These are phyloP conservation scores for Adelges cooleyi DNA, from an alignment of 1,140 invertebrate species.

Conservation along the genomic window DNA sequence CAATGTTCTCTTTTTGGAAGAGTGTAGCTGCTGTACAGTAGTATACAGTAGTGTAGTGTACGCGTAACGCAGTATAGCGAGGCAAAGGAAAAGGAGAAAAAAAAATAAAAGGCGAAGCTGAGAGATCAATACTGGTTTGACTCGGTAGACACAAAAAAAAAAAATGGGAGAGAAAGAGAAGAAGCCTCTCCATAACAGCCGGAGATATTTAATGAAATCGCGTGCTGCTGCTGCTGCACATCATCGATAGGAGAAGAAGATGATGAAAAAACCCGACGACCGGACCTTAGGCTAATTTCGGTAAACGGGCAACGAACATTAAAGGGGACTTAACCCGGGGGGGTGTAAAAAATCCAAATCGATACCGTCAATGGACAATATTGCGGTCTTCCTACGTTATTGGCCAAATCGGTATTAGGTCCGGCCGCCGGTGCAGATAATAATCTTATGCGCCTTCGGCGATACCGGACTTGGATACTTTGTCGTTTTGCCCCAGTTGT, in stretches of 20 bases:
- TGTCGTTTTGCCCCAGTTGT: too few relatives aligned
- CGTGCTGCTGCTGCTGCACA: too few relatives aligned
- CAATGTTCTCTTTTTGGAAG: constrained; percentile 6
- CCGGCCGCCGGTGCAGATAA: too few relatives aligned
- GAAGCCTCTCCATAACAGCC: not conserved
- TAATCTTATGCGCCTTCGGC: too few relatives aligned
- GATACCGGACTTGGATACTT: too few relatives aligned
- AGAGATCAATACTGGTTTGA: constrained; percentile 28
- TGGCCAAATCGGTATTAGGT: too few relatives aligned
- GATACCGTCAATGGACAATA: not conserved
- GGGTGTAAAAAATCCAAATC: not conserved
- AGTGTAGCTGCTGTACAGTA: not conserved
- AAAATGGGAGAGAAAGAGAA: not conserved
- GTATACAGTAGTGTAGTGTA: too few relatives aligned
- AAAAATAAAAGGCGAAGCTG: not conserved
- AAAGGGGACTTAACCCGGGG: constrained; percentile 5
- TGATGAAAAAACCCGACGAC: constrained; percentile 9
- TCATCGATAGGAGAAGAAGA: too few relatives aligned
- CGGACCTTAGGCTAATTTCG: constrained; percentile 17
- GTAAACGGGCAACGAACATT: constrained; percentile 3
- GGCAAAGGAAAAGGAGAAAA: not conserved
- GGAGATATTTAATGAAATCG: constrained; percentile 7
- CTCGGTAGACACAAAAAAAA: not conserved
- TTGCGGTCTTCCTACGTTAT: too few relatives aligned
- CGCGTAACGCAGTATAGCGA: too few relatives aligned